Conservation (phyloP, 2,888 invertebrate species). For the Dendrolimus pini region DNA sequence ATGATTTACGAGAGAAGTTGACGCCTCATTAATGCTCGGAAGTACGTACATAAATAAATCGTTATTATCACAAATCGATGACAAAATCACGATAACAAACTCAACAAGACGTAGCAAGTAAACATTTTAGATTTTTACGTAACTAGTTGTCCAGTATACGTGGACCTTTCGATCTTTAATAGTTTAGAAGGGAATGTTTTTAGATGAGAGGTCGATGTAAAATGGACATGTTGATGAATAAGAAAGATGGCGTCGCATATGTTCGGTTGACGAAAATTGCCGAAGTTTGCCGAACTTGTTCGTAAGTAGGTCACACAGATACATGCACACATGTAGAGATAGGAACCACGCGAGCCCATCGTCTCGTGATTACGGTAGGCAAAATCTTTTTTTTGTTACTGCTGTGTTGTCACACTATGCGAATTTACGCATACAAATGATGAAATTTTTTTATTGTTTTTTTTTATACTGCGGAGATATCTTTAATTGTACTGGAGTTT, state of each 20-base stretch:
- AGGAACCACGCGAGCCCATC: conserved; percentile 29
- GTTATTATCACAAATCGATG: conserved; percentile 24
- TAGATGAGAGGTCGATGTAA: conserved; percentile 34
- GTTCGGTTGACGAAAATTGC: conserved; percentile 53
- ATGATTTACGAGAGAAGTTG: too few species aligned
- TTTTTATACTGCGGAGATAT: neutral
- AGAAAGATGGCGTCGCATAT: conserved; percentile 55
- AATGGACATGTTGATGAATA: conserved; percentile 38
- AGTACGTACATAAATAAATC: conserved; percentile 20
- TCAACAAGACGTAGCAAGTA: conserved; percentile 13
- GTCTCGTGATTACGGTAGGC: conserved; percentile 41
- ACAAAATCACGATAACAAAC: conserved; percentile 18
- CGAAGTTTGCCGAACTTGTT: conserved; percentile 58
- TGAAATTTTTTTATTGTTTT: neutral
- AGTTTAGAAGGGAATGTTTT: conserved; percentile 1
- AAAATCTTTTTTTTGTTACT: conserved; percentile 46
- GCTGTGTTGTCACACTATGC: conserved; percentile 41
- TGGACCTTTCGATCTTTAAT: conserved; percentile 1
- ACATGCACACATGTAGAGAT: conserved; percentile 47
- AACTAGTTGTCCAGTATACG: conserved; percentile 14
- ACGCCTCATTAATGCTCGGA: neutral
- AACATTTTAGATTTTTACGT: conserved; percentile 44
- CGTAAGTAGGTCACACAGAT: conserved; percentile 73
- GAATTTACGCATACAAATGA: conserved; percentile 31
- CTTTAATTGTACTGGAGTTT: too few species aligned